Conservation (phyloP, 2,797 vertebrate species). For the Adrianichthys oophorus region DNA sequence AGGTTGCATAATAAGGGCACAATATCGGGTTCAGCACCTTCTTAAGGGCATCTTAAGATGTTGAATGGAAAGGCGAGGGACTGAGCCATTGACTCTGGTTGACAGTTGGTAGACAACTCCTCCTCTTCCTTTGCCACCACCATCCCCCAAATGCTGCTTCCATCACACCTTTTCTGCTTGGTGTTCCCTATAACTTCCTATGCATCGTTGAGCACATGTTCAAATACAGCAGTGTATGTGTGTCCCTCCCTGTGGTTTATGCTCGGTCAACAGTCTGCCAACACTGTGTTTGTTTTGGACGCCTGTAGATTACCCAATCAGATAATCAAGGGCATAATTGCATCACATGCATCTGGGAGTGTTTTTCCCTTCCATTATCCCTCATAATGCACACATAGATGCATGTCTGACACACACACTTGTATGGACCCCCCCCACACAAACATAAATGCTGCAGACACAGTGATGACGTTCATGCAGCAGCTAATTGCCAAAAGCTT, state of each 20-base stretch:
- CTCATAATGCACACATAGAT: constrained; percentile 47
- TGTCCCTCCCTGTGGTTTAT: constrained; percentile 38
- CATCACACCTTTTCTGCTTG: constrained; percentile 15
- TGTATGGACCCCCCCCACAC: constrained; percentile 14
- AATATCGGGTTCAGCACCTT: no score
- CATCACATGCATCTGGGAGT: constrained; percentile 74
- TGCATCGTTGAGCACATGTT: constrained; percentile 31
- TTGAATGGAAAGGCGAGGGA: no score
- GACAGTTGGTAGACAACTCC: no score
- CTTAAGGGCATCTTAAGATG: no score
- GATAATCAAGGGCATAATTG: constrained; percentile 71
- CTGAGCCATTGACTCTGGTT: no score
- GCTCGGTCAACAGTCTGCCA: constrained; percentile 56
- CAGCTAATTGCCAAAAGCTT: constrained; percentile 42
- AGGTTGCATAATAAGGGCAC: background rate
- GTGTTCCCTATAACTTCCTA: constrained; percentile 13
- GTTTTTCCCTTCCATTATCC: constrained; percentile 69
- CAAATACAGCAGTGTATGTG: constrained; percentile 29
- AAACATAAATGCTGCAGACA: constrained; percentile 32
- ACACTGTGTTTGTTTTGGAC: constrained; percentile 67
- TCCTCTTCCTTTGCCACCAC: no score
- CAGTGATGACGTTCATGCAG: constrained; percentile 33
- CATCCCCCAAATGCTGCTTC: constrained; percentile 6
- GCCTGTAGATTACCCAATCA: constrained; percentile 71
- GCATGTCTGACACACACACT: constrained; percentile 23